Percentiles rank a stretch among this genome's conserved stretches.
Evolutionary conservation across 2,888 invertebrate species (phyloP).

Genomic region (Rhagophthalmus giganteus): DNA sequence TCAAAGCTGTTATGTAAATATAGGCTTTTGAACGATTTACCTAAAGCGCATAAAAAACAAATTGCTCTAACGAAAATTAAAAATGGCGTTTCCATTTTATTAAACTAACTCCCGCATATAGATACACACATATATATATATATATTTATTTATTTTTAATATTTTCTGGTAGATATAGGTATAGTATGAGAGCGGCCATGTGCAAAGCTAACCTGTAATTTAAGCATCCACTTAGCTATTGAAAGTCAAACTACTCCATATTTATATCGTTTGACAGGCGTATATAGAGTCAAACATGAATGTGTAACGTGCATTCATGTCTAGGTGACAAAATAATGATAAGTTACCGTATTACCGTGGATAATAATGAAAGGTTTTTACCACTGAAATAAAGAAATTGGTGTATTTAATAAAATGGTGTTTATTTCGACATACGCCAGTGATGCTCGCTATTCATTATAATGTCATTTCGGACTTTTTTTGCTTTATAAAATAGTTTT

Average conservation of each 20-base stretch:
- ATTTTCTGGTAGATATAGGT: slow-evolving; percentile 4
- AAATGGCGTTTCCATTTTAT: too few relatives aligned
- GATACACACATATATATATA: too few relatives aligned
- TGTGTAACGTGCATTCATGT: slow-evolving; percentile 35
- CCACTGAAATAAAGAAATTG: slow-evolving; percentile 33
- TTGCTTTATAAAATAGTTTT: too few relatives aligned
- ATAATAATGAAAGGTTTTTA: slow-evolving; percentile 29
- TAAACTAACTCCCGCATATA: too few relatives aligned
- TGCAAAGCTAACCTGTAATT: slow-evolving; percentile 33
- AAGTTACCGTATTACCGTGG: slow-evolving; percentile 30
- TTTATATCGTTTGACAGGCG: slow-evolving; percentile 33
- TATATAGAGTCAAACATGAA: slow-evolving; percentile 35
- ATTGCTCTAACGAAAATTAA: too few relatives aligned
- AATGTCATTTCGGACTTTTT: slow-evolving; percentile 23
- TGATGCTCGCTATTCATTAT: slow-evolving; percentile 23
- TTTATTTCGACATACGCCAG: slow-evolving; percentile 19
- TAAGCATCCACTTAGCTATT: slow-evolving; percentile 28
- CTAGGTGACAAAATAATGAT: slow-evolving; percentile 45
- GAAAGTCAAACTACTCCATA: slow-evolving; percentile 32
- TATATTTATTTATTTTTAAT: too few relatives aligned
- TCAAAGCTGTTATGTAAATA: too few relatives aligned
- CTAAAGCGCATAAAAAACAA: too few relatives aligned
- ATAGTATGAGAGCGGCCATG: slow-evolving; percentile 34
- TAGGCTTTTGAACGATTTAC: too few relatives aligned
- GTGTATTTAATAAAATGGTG: slow-evolving; percentile 33